These are phyloP conservation scores for Psammodynastes pulverulentus DNA, from an alignment of 2,113 vertebrate genomes.

Conservation along the genomic window DNA sequence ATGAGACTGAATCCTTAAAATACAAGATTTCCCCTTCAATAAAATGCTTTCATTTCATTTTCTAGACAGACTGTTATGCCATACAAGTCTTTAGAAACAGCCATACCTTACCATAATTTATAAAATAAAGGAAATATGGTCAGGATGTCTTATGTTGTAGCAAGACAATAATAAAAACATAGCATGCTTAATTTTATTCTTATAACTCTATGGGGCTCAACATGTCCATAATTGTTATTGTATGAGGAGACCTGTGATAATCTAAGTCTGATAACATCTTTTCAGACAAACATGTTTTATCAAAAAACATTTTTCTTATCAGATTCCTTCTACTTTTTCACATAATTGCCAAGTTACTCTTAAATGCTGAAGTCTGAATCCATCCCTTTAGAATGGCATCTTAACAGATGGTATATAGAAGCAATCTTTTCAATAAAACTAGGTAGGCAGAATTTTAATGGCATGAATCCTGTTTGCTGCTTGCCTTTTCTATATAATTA, in stretches of 20 bases:
- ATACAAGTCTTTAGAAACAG: conserved; percentile 43
- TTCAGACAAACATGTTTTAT: not conserved
- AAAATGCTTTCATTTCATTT: conserved; percentile 55
- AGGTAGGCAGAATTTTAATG: not conserved
- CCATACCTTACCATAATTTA: not conserved
- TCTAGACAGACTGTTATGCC: conserved; percentile 46
- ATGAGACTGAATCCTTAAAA: conserved; percentile 50
- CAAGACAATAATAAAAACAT: not conserved
- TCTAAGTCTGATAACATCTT: not conserved
- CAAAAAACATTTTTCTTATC: not conserved
- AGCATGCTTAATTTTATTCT: not conserved
- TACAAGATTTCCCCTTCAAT: conserved; percentile 45
- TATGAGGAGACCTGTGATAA: not conserved
- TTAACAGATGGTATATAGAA: not conserved
- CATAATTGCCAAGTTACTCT: not conserved
- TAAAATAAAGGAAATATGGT: fast-evolving
- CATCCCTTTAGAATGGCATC: not conserved
- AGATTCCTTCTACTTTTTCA: not conserved
- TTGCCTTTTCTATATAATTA: not conserved
- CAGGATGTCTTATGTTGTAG: not conserved
- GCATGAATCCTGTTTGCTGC: not conserved
- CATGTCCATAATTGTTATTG: not conserved
- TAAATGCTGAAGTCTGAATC: not conserved
- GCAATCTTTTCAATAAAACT: not conserved
- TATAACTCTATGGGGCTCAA: not conserved